Percentiles rank a stretch among this genome's conserved stretches.
Evolutionary conservation across 53 echinoderm and acorn worm genomes (phyloP).

Genomic region (Glandiceps talaboti): DNA sequence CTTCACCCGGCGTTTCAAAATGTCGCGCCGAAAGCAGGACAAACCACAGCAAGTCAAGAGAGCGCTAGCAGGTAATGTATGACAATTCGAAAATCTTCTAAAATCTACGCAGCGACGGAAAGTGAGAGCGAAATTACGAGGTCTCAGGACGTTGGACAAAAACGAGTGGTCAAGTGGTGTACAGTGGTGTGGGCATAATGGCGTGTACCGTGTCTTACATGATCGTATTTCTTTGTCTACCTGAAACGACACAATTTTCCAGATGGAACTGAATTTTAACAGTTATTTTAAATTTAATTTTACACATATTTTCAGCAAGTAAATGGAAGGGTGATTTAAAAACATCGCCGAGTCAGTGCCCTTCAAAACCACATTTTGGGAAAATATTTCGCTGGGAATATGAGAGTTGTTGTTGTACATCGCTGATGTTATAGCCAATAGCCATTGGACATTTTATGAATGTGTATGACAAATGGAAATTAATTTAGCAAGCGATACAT

Average conservation of each 20-base stretch:
- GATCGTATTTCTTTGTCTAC: neutral
- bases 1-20: conserved; percentile 91
- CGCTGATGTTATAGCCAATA: neutral
- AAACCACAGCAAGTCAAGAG: conserved; percentile 96
- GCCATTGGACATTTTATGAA: neutral
- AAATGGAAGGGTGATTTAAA: neutral
- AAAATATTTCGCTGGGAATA: neutral
- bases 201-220: neutral
- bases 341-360: neutral
- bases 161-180: conserved; percentile 43
- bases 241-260: neutral
- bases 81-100: neutral
- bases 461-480: neutral
- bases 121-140: neutral
- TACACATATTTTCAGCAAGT: neutral
- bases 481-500: neutral
- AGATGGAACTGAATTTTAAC: neutral
- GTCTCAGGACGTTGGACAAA: conserved; percentile 1
- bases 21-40: conserved; percentile 99
- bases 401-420: neutral
- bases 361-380: neutral
- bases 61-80: conserved; percentile 73
- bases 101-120: neutral
- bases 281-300: neutral
- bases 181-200: conserved; percentile 1